phyloP scores from a whole-genome alignment of 2,888 invertebrate species.

The Ptychoptera contaminata region DNA sequence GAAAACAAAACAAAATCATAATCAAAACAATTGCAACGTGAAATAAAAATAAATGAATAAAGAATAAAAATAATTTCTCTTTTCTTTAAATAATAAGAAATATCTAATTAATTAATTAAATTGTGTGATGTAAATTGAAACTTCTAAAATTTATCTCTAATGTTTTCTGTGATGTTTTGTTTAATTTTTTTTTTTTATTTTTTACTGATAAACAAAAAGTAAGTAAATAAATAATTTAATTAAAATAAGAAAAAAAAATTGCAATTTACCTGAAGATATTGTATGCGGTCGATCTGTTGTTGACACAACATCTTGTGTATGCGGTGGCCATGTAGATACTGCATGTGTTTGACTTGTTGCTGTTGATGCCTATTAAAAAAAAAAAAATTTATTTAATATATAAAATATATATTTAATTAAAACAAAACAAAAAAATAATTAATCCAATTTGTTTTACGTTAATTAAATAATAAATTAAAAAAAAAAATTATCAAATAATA shows the following conservation, averaged over 20 bases:
- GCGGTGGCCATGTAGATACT: conserved; percentile 32
- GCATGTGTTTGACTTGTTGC: conserved; percentile 30
- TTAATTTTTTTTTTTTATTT: no score
- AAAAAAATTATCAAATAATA: conserved; percentile 10
- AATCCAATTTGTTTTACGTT: conserved; percentile 6
- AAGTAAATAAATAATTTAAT: no score
- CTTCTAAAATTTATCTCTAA: no score
- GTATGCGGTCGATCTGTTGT: conserved; percentile 81
- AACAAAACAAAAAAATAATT: conserved; percentile 1
- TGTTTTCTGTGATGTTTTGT: no score
- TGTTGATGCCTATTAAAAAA: conserved; percentile 33
- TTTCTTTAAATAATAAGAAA: no score
- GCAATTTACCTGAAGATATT: conserved; percentile 63
- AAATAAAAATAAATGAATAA: no score
- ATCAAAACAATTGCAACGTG: neutral
- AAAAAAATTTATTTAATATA: neutral
- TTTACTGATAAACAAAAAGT: no score
- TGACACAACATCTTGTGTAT: conserved; percentile 30
- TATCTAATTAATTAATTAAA: no score
- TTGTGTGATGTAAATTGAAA: no score
- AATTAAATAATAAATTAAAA: conserved; percentile 6
- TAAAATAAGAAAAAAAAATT: no score
- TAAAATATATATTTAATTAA: neutral
- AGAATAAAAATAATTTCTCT: no score
- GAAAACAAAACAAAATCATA: neutral